A percentile compares a stretch with the other conserved stretches of the same genome.
Conservation (phyloP, 2,113 vertebrate genomes). For the Actenoides lindsayi region DNA sequence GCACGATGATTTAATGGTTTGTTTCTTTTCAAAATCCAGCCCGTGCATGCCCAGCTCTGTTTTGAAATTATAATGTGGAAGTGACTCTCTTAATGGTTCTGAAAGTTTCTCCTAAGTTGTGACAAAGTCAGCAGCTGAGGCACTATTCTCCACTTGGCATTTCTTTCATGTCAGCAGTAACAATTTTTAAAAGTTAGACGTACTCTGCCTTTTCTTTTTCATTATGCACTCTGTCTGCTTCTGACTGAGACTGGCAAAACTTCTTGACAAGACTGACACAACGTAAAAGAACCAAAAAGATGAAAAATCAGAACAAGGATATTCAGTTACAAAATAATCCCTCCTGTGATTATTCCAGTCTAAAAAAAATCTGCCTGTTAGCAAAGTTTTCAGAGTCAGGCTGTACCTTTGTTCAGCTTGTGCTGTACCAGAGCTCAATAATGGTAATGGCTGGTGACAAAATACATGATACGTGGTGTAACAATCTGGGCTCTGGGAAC, state of each 20-base stretch:
- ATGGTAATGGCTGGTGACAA: background rate
- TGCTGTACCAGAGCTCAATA: background rate
- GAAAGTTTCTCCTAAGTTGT: constrained; percentile 11
- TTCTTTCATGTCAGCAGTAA: constrained; percentile 28
- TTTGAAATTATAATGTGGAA: background rate
- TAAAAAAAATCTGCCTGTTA: background rate
- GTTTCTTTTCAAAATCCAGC: background rate
- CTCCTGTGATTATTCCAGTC: background rate
- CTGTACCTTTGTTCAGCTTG: background rate
- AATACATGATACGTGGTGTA: fast-evolving
- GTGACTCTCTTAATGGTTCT: background rate
- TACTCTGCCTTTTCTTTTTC: constrained; percentile 17
- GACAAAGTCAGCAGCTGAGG: background rate
- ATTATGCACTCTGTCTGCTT: background rate
- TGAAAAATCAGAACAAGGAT: background rate
- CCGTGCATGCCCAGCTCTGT: background rate
- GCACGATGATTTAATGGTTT: background rate
- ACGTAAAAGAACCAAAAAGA: background rate
- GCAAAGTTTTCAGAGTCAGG: background rate
- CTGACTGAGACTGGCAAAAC: constrained; percentile 9
- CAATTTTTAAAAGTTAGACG: constrained; percentile 4
- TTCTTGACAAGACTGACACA: background rate
- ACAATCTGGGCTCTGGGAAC: background rate
- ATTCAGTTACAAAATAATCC: background rate
- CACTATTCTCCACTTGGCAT: constrained; percentile 9